phyloP scores from a whole-genome alignment of 92 coral and sea anemone species.

The Zoanthus solanderi region DNA sequence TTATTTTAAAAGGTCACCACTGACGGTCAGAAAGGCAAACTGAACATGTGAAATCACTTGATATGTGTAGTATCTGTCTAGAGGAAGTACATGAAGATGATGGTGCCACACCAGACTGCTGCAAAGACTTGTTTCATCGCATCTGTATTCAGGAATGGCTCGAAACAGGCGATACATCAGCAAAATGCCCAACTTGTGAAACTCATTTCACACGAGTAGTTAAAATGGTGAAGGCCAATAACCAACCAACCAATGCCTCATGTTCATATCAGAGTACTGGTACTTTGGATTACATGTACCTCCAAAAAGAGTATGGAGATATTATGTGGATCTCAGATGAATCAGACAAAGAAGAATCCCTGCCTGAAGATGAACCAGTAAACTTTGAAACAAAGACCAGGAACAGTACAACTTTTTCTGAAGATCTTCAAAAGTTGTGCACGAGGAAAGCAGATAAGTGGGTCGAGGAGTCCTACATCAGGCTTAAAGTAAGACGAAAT shows the following conservation, averaged over 20 bases:
- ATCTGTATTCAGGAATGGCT: conserved; percentile 46
- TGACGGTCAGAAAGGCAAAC: conserved; percentile 43
- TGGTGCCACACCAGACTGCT: conserved; percentile 52
- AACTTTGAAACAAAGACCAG: conserved; percentile 50
- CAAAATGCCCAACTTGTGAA: conserved; percentile 49
- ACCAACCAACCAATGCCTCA: conserved; percentile 35
- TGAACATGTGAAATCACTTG: conserved; percentile 32
- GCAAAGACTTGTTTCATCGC: conserved; percentile 44
- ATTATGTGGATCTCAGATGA: conserved; percentile 51
- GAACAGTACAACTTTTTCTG: conserved; percentile 46
- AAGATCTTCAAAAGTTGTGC: conserved; percentile 50
- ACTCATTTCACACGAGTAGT: conserved; percentile 46
- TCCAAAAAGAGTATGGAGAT: conserved; percentile 56
- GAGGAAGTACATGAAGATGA: conserved; percentile 45
- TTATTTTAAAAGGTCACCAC: conserved; percentile 29
- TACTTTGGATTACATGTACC: conserved; percentile 52
- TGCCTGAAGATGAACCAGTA: conserved; percentile 32
- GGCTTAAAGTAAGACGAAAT: conserved; percentile 63
- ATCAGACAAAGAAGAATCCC: conserved; percentile 50
- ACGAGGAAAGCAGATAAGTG: conserved; percentile 42
- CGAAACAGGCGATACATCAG: conserved; percentile 33
- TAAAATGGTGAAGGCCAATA: conserved; percentile 27
- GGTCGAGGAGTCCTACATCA: conserved; percentile 50
- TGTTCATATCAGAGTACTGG: conserved; percentile 41
- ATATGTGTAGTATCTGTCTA: conserved; percentile 51